Evolutionary conservation across 2,113 vertebrate species (phyloP).

Genomic region (Sarotherodon lohbergeri): DNA sequence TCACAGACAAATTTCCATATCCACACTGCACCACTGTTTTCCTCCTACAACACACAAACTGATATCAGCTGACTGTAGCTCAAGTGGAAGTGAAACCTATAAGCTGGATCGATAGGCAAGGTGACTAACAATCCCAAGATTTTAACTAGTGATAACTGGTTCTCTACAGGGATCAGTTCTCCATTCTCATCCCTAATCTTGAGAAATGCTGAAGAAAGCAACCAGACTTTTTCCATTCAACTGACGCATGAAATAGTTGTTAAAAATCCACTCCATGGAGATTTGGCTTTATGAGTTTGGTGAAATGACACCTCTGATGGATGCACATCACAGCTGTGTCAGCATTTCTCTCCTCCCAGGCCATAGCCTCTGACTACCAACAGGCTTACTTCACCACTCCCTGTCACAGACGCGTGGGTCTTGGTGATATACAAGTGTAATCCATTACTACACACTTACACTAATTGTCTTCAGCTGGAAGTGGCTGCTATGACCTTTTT

Average conservation of each 20-base stretch:
- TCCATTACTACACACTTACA: constrained; percentile 52
- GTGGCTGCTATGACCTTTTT: constrained; percentile 66
- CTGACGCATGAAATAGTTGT: background rate
- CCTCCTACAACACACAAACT: background rate
- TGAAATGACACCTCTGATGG: constrained; percentile 3
- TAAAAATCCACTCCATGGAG: background rate
- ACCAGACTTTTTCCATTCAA: background rate
- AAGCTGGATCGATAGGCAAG: background rate
- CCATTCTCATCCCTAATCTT: background rate
- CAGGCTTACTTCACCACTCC: background rate
- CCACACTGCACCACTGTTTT: background rate
- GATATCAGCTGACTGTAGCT: background rate
- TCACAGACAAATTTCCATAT: background rate
- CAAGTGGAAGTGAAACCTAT: background rate
- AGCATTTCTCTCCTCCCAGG: background rate
- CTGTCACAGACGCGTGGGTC: background rate
- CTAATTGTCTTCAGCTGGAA: constrained; percentile 55
- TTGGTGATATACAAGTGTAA: constrained; percentile 36
- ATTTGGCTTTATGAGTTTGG: background rate
- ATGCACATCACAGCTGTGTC: background rate
- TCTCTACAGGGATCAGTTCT: background rate
- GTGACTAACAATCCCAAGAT: background rate
- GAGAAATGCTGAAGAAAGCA: background rate
- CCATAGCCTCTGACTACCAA: background rate
- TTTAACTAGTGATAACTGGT: background rate